Evolutionary conservation across 2,113 vertebrate genomes (phyloP).

Genomic region (Sebastes fasciatus): DNA sequence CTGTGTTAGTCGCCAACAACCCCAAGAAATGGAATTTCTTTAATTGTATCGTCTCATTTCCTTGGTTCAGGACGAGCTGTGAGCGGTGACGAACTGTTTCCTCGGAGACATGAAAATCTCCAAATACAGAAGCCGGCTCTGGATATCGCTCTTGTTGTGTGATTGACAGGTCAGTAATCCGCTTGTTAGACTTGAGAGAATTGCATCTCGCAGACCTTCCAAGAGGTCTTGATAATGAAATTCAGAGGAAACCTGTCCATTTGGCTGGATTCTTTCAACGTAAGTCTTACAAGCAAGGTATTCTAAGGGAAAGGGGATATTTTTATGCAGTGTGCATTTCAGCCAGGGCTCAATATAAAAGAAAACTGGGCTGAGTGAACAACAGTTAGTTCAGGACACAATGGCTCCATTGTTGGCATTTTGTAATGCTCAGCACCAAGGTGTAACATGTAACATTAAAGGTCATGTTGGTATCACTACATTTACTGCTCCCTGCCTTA

Average conservation of each 20-base stretch:
- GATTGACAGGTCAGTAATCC: slow-evolving; percentile 26
- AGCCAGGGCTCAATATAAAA: slow-evolving; percentile 13
- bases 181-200: slow-evolving; percentile 24
- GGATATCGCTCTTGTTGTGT: background rate
- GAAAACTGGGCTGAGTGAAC: slow-evolving; percentile 8
- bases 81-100: background rate
- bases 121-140: background rate
- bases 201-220: slow-evolving; percentile 12
- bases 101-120: background rate
- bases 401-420: slow-evolving; percentile 49
- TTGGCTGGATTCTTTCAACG: slow-evolving; percentile 4
- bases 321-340: slow-evolving; percentile 17
- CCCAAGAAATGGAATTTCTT: background rate
- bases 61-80: background rate
- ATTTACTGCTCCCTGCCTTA: slow-evolving; percentile 46
- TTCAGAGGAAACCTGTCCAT: slow-evolving; percentile 2
- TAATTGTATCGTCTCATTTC: background rate
- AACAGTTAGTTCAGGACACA: slow-evolving; percentile 23
- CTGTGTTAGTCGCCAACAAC: background rate
- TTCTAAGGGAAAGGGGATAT: slow-evolving; percentile 14
- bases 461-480: slow-evolving; percentile 43
- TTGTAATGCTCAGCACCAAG: slow-evolving; percentile 25
- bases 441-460: slow-evolving; percentile 42
- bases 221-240: slow-evolving; percentile 9
- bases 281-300: slow-evolving; percentile 3